These are phyloP conservation scores for Napeogenes sylphis DNA, from an alignment of 2,888 invertebrate species.

Conservation along the genomic window DNA sequence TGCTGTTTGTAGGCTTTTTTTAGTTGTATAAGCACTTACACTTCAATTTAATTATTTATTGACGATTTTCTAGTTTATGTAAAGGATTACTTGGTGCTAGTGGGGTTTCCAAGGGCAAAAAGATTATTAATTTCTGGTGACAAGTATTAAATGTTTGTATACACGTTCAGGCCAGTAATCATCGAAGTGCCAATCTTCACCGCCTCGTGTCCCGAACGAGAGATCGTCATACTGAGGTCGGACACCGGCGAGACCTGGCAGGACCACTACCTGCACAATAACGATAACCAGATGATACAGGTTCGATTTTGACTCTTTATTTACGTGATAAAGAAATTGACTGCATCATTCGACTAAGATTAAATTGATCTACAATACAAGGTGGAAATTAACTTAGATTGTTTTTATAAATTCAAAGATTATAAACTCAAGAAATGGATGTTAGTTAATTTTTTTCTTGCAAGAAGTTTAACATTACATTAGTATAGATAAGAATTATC, in stretches of 20 bases:
- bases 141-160: background rate
- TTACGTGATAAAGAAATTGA: background rate
- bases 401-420: too few species aligned
- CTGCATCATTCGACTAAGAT: background rate
- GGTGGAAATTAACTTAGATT: too few species aligned
- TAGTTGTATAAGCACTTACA: too few species aligned
- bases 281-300: conserved; percentile 78
- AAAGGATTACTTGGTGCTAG: background rate
- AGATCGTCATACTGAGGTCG: conserved; percentile 96
- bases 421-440: too few species aligned
- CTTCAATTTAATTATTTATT: too few species aligned
- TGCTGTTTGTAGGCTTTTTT: background rate
- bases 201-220: conserved; percentile 95
- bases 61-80: too few species aligned
- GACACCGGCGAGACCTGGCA: conserved; percentile 99
- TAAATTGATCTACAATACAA: too few species aligned
- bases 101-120: too few species aligned
- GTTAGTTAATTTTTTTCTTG: too few species aligned
- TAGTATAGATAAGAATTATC: background rate
- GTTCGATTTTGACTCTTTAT: conserved; percentile 40
- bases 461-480: too few species aligned
- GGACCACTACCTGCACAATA: conserved; percentile 86
- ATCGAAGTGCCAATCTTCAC: conserved; percentile 99
- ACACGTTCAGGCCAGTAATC: conserved; percentile 85
- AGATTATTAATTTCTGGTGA: background rate